Evolutionary conservation across 2,797 vertebrate species (phyloP).

Genomic region (Catharus ustulatus): DNA sequence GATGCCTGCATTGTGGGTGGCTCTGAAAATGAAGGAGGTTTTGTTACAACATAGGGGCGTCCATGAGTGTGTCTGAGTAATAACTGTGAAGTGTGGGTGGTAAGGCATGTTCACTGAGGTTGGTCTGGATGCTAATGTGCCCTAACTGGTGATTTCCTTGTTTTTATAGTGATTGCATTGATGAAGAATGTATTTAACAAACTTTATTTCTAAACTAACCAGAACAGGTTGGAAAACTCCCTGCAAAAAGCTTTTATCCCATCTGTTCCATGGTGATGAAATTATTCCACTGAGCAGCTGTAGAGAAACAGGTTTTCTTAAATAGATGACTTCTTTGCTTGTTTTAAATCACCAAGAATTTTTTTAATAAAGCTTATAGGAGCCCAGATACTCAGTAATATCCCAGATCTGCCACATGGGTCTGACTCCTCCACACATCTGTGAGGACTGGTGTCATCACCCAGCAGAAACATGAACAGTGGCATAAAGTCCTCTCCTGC

Average conservation of each 20-base stretch:
- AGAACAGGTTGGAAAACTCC: not conserved
- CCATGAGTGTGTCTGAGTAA: not conserved
- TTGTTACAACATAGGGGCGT: not conserved
- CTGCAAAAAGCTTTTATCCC: not conserved
- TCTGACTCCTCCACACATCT: not conserved
- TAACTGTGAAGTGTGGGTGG: slow-evolving; percentile 11
- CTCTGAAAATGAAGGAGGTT: slow-evolving; percentile 13
- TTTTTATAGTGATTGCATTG: slow-evolving; percentile 41
- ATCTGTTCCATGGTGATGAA: not conserved
- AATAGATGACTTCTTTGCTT: not conserved
- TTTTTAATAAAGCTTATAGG: not conserved
- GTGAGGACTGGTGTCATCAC: not conserved
- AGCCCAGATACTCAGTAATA: not conserved
- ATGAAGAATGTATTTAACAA: slow-evolving; percentile 31
- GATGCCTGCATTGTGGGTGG: slow-evolving; percentile 4
- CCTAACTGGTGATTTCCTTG: slow-evolving; percentile 13
- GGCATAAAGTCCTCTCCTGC: not conserved
- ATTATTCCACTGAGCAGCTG: not conserved
- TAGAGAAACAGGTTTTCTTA: not conserved
- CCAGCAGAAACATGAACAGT: not conserved
- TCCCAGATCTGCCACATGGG: not conserved
- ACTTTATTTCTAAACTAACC: not conserved
- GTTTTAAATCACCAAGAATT: not conserved
- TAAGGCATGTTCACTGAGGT: slow-evolving; percentile 15
- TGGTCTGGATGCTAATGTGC: slow-evolving; percentile 20